A percentile compares a stretch with the other conserved stretches of the same genome.
These are phyloP conservation scores for Ostrea edulis DNA, from an alignment of 1,140 invertebrate species.

Conservation along the genomic window DNA sequence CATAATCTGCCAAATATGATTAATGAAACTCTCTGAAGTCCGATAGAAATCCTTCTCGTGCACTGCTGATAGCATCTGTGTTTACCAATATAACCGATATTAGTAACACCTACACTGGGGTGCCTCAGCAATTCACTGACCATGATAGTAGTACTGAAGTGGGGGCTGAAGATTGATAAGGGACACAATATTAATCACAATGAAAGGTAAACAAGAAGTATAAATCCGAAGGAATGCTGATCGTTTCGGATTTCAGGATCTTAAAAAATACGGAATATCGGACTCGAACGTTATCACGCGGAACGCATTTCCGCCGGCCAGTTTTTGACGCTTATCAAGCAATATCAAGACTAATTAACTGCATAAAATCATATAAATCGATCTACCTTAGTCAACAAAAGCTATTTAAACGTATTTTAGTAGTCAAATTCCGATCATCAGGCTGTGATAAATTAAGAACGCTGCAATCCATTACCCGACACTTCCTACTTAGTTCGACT, in stretches of 20 bases:
- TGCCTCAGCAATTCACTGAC: background rate
- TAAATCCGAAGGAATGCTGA: conserved; percentile 32
- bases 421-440: conserved; percentile 23
- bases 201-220: conserved; percentile 26
- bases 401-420: conserved; percentile 36
- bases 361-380: conserved; percentile 35
- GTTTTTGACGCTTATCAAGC: conserved; percentile 34
- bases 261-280: conserved; percentile 28
- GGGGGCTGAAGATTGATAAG: conserved; percentile 33
- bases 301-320: conserved; percentile 23
- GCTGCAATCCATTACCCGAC: conserved; percentile 17
- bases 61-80: background rate
- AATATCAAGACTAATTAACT: conserved; percentile 39
- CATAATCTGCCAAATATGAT: conserved; percentile 32
- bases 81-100: background rate
- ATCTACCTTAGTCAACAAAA: conserved; percentile 36
- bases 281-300: conserved; percentile 33
- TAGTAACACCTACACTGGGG: background rate
- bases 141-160: background rate
- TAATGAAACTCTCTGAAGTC: background rate
- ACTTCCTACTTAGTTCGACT: conserved; percentile 19
- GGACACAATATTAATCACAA: conserved; percentile 22
- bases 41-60: background rate
- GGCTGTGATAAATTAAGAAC: conserved; percentile 35
- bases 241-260: conserved; percentile 24